These are phyloP conservation scores for Machimus atricapillus DNA, from an alignment of 2,888 invertebrate genomes.

Conservation along the genomic window DNA sequence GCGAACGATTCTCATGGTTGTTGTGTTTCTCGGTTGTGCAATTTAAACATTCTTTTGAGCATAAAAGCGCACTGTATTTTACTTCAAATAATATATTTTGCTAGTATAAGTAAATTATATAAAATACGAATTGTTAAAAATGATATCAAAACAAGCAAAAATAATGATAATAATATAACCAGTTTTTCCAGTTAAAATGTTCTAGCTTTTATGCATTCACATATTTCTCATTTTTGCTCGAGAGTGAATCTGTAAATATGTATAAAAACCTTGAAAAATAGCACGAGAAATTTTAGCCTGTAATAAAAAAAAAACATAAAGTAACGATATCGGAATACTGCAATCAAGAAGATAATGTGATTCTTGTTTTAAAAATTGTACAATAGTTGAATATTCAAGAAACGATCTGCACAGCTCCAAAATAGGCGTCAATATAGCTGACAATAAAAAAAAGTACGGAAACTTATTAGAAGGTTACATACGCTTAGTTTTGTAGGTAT, in stretches of 20 bases:
- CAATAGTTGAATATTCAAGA: neutral
- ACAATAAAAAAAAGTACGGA: neutral
- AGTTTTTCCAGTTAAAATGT: neutral
- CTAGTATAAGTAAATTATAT: neutral
- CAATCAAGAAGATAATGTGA: neutral
- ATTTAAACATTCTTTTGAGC: neutral
- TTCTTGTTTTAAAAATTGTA: neutral
- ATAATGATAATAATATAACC: neutral
- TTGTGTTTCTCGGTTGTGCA: neutral
- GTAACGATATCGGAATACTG: neutral
- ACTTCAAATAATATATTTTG: neutral
- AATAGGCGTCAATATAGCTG: neutral
- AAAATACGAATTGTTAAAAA: neutral
- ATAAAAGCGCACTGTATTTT: neutral
- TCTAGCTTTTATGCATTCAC: neutral
- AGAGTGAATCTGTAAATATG: neutral
- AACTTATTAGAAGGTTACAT: neutral
- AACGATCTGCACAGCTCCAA: neutral
- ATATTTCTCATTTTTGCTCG: neutral
- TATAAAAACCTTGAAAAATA: neutral
- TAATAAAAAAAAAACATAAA: neutral
- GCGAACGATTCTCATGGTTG: neutral
- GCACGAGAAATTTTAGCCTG: neutral
- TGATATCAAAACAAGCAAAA: neutral
- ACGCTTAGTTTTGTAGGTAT: neutral